Evolutionary conservation across 1,140 invertebrate genomes (phyloP), one percentile per base, ranked within the genome.

Genomic region (Drosophila dunni): DNA sequence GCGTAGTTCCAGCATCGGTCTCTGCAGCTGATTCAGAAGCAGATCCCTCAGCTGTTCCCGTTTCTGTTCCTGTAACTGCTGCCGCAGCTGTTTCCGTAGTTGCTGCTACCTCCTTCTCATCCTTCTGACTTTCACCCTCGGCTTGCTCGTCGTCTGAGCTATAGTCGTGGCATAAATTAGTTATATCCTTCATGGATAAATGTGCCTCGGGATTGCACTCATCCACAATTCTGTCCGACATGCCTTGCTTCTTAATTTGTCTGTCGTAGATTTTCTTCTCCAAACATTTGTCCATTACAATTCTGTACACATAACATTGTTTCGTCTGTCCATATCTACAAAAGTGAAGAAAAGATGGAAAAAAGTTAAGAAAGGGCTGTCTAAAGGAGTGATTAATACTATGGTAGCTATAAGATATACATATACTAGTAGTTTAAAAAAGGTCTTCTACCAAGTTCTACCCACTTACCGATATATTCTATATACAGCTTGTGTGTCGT

Each of bases 261-360:
- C 99, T 93, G 92, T 99, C 98, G 91, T 99, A 99, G 74, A 99
- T 99, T 91, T 98, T 98, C 91, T 98, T 98, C 91, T 99, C 99
- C 53, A 99, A 94, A 73, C 97, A 98, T 92, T 98, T 99, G 92
- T 99, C 98, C 81, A 98, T 98, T 2, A 99, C 98, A 44, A 99
- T 94, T 51, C 99, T 95, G 93, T 99, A 99, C 4, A 99, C 97
- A 92, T 97, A 99, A 82, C 98, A 98, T 0, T 96, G 96, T 91
- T 99, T 99, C 73, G 95, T 94, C 92, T 99, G 98, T 0, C 98
- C 98, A 92, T 99, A 99, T 46, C 91, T 92, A 53, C 48, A 78
- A 40, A 8, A 7, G 24, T 0, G 24, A 0, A 29, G 24, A 29
- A 29, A 29, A 4, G 6, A 29, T 5, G 24, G 0, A 29, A 29